Percentiles rank a stretch among this genome's conserved stretches.
Evolutionary conservation across 1,140 invertebrate genomes (phyloP).

Genomic region (Drosophila pachea): DNA sequence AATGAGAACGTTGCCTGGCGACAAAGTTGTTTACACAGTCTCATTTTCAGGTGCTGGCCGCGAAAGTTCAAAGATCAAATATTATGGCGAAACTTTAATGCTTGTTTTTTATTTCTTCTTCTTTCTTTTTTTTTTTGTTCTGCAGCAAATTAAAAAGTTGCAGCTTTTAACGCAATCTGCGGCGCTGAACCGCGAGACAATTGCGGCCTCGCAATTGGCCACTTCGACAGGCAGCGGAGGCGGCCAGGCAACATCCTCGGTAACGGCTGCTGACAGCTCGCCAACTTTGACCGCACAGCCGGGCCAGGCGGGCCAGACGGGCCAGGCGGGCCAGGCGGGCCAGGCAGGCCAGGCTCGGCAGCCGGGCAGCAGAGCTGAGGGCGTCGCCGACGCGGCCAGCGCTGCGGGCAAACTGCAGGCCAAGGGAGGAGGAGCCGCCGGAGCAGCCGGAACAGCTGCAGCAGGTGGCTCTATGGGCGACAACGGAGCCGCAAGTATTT

Average conservation of each 20-base stretch:
- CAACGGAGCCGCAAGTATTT: constrained; percentile 56
- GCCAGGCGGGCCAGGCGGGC: constrained; percentile 10
- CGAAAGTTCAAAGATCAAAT: constrained; percentile 5
- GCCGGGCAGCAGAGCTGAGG: constrained; percentile 13
- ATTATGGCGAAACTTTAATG: constrained; percentile 11
- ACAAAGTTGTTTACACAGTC: constrained; percentile 20
- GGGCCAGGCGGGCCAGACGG: background rate
- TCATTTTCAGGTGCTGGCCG: background rate
- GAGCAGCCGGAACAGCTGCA: background rate
- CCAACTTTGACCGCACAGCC: constrained; percentile 62
- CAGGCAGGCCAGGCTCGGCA: too few species aligned
- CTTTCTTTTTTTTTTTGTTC: constrained; percentile 1
- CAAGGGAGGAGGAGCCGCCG: constrained; percentile 24
- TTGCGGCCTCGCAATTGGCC: constrained; percentile 78
- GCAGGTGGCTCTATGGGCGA: constrained; percentile 25
- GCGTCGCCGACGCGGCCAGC: constrained; percentile 26
- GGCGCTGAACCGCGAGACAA: constrained; percentile 78
- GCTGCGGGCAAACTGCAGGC: constrained; percentile 50
- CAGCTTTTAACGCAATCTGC: constrained; percentile 78
- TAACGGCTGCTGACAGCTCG: constrained; percentile 50
- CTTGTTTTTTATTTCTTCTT: constrained; percentile 1
- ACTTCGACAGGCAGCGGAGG: constrained; percentile 64
- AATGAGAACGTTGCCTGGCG: constrained; percentile 9
- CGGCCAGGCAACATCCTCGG: constrained; percentile 40
- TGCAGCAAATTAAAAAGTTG: constrained; percentile 79